These are phyloP conservation scores for Mermis nigrescens DNA, from an alignment of 2,888 invertebrate species.

Conservation along the genomic window DNA sequence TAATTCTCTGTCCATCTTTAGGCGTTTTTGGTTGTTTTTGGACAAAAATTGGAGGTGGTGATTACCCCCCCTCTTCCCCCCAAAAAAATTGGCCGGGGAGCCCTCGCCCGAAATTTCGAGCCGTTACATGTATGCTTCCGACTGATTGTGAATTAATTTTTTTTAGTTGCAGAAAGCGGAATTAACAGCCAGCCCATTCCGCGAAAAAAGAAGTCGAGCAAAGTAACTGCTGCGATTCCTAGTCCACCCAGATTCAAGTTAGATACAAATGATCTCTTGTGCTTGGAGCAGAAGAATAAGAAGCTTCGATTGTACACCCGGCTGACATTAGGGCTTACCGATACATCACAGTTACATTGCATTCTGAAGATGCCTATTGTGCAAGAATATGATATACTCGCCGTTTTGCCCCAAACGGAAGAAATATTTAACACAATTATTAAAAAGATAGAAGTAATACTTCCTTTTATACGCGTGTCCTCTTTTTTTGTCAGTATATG, in stretches of 20 bases:
- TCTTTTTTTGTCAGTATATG: too few species aligned
- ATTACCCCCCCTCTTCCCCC: too few species aligned
- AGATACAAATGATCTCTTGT: slow-evolving; percentile 19
- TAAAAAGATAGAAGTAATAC: slow-evolving; percentile 19
- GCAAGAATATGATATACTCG: slow-evolving; percentile 24
- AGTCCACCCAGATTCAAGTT: slow-evolving; percentile 23
- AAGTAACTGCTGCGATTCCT: slow-evolving; percentile 19
- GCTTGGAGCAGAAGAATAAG: slow-evolving; percentile 22
- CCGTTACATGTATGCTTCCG: too few species aligned
- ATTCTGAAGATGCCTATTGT: slow-evolving; percentile 19
- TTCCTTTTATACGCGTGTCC: too few species aligned
- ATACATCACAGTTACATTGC: slow-evolving; percentile 18
- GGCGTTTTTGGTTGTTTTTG: too few species aligned
- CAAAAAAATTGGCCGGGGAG: too few species aligned
- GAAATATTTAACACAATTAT: slow-evolving; percentile 24
- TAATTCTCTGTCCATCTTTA: too few species aligned
- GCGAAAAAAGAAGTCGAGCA: slow-evolving; percentile 25
- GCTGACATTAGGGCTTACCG: slow-evolving; percentile 19
- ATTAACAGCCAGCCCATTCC: too few species aligned
- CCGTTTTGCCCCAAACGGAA: slow-evolving; percentile 23
- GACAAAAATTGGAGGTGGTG: too few species aligned
- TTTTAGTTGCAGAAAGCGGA: too few species aligned
- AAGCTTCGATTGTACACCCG: slow-evolving; percentile 26
- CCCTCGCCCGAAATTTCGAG: too few species aligned
- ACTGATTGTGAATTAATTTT: too few species aligned